phyloP scores from a whole-genome alignment of 1,140 invertebrate species.

The Eriosoma lanigerum region DNA sequence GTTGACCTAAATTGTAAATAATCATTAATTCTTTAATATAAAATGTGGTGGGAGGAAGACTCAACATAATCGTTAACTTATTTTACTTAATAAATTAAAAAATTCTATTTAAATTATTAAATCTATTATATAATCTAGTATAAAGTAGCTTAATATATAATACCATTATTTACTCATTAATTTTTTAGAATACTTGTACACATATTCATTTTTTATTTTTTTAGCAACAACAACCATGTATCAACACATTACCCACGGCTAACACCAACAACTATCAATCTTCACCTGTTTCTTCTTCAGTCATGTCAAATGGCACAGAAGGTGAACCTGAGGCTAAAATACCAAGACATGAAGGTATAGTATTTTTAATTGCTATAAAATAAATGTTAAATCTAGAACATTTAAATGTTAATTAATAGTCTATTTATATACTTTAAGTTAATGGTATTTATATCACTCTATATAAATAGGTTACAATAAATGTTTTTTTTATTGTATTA shows the following conservation, averaged over 20 bases:
- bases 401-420: background rate
- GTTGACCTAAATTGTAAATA: no score
- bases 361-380: slow-evolving; percentile 26
- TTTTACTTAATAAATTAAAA: no score
- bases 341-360: slow-evolving; percentile 43
- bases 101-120: no score
- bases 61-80: no score
- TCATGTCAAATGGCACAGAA: slow-evolving; percentile 43
- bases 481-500: background rate
- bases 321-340: slow-evolving; percentile 37
- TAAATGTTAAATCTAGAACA: background rate
- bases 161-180: background rate
- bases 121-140: no score
- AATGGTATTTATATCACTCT: slow-evolving; percentile 11
- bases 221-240: slow-evolving; percentile 43
- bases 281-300: background rate
- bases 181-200: background rate
- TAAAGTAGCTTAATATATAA: background rate
- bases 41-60: no score
- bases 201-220: background rate
- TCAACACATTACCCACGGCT: background rate
- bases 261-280: slow-evolving; percentile 25
- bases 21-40: no score
- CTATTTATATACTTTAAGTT: background rate
- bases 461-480: background rate